phyloP scores from a whole-genome alignment of 2,888 invertebrate genomes.

The Eulithis prunata region DNA sequence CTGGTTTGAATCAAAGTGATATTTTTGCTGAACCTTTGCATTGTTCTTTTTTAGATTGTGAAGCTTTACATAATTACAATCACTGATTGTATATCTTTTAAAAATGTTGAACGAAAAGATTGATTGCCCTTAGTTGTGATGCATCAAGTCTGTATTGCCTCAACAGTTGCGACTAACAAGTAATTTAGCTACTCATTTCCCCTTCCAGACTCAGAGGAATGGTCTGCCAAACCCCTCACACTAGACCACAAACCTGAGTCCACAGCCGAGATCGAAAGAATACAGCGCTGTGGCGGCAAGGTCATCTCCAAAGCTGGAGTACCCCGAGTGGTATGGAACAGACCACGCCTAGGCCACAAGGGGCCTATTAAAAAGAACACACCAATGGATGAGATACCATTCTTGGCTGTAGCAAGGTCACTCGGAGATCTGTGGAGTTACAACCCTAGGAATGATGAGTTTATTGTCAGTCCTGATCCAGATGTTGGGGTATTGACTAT shows the following conservation, averaged over 20 bases:
- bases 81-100: too few species aligned
- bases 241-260: slow-evolving; percentile 98
- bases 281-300: slow-evolving; percentile 92
- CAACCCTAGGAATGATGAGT: slow-evolving; percentile 94
- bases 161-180: too few species aligned
- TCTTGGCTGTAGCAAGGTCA: slow-evolving; percentile 97
- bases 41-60: too few species aligned
- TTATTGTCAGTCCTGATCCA: slow-evolving; percentile 98
- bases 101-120: too few species aligned
- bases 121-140: too few species aligned
- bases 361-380: slow-evolving; percentile 96
- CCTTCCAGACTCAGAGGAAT: slow-evolving; percentile 84
- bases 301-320: slow-evolving; percentile 91
- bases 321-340: slow-evolving; percentile 98
- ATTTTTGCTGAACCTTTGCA: too few species aligned
- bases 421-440: slow-evolving; percentile 99
- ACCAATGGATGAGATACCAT: slow-evolving; percentile 96
- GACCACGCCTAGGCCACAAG: slow-evolving; percentile 90
- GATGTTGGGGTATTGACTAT: slow-evolving; percentile 95
- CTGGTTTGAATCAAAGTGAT: too few species aligned
- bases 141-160: too few species aligned
- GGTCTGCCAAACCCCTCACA: slow-evolving; percentile 93
- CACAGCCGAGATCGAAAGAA: slow-evolving; percentile 91
- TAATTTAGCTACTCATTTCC: not conserved
- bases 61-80: too few species aligned